Conservation (phyloP, 1,140 invertebrate genomes). For the Drosophila repletoides region DNA sequence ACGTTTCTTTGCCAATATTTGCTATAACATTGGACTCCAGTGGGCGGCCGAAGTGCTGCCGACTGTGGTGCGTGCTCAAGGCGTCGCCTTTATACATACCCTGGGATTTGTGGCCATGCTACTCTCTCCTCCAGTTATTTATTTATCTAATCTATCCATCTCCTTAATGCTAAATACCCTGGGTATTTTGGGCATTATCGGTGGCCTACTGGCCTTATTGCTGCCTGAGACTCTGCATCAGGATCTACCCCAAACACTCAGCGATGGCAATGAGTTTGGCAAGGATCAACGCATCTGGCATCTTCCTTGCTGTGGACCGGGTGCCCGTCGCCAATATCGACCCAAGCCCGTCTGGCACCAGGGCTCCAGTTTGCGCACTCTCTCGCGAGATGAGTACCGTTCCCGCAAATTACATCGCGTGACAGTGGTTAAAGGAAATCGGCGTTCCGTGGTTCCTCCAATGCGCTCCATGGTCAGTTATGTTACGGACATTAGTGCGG, state of each 20-base stretch:
- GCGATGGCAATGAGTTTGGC: conserved; percentile 93
- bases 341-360: conserved; percentile 28
- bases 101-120: conserved; percentile 93
- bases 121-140: conserved; percentile 91
- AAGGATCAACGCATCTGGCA: conserved; percentile 90
- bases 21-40: conserved; percentile 94
- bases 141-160: conserved; percentile 87
- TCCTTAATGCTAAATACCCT: conserved; percentile 89
- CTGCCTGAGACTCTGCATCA: conserved; percentile 92
- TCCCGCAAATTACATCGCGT: conserved; percentile 35
- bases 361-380: conserved; percentile 56
- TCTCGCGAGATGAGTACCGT: conserved; percentile 84
- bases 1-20: conserved; percentile 92
- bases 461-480: background rate
- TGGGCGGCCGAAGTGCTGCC: conserved; percentile 94
- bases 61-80: conserved; percentile 92
- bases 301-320: conserved; percentile 85
- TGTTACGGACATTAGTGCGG: background rate
- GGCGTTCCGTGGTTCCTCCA: background rate
- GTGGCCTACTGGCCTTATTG: conserved; percentile 88
- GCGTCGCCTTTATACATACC: conserved; percentile 92
- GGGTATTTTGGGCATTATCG: conserved; percentile 88
- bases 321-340: background rate
- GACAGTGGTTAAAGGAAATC: background rate
- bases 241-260: conserved; percentile 91